Base-by-base conservation (phyloP, 2,113 vertebrate genomes). In the Ochotona princeps region DNA sequence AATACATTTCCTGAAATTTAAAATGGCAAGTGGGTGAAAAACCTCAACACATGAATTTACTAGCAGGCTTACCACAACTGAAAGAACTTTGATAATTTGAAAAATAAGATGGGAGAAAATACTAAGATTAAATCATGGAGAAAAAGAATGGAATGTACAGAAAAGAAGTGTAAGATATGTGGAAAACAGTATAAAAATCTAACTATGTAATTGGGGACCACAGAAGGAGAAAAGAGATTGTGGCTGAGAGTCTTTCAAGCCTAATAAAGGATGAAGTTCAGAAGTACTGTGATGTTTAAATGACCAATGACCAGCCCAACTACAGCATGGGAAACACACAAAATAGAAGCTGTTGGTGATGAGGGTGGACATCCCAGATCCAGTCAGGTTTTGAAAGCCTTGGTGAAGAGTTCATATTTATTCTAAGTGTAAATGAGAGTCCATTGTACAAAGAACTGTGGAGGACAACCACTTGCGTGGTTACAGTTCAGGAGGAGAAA, bases 31-130 rank as follows among this genome's bases (percentile, higher is more conserved):
- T 74, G 75, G 25, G 44, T 83, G 23, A 94, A 79, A 78, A 69
- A 51, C 38, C 38, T 9, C 74, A 49, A 12, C 60, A 70, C 25
- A 51, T 47, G 18, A 44, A 25, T 63, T 75, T 80, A 80, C 51
- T 17, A 81, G n/a, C 28, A 69, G 49, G 15, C 47, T 89, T 91
- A 20, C 30, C 79, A 74, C 28, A 91, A 91, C 66, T 69, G 26
- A 88, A 63, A 88, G 23, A 89, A 26, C 20, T 28, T 51, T 67
- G 15, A 57, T 47, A 61, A 87, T 54, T 28, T 84, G 25, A 15
- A 82, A 92, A 89, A 61, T 65, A 63, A 84, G 65, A 69, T n/a
- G 57, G n/a, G 32, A 78, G 66, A 75, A 89, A 87, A 66, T 70
- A 83, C 47, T 38, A 23, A 83, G 47, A 15, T 26, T 25, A 63